These are phyloP conservation scores for Herpetotheres cachinnans DNA, from an alignment of 2,113 vertebrate species.

Conservation along the genomic window DNA sequence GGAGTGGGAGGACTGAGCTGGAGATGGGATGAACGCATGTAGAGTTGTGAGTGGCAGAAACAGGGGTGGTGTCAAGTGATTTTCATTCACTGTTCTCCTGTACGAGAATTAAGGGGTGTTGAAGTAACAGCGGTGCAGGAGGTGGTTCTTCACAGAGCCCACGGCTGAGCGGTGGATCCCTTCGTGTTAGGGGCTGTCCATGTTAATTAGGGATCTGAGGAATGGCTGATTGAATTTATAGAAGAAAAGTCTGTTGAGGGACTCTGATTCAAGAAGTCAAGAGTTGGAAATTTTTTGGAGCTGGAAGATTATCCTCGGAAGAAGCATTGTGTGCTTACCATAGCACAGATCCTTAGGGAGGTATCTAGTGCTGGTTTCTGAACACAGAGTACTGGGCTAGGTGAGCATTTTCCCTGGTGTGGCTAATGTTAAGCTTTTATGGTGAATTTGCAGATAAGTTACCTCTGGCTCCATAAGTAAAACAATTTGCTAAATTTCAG, in stretches of 20 bases:
- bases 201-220: neutral
- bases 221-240: neutral
- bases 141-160: neutral
- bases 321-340: neutral
- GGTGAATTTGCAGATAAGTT: neutral
- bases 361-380: neutral
- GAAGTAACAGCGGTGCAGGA: neutral
- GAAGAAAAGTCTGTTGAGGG: neutral
- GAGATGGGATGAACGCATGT: accelerated
- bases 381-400: neutral
- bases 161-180: neutral
- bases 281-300: neutral
- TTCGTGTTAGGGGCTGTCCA: neutral
- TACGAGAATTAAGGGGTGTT: neutral
- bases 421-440: neutral
- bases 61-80: neutral
- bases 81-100: neutral
- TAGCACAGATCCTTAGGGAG: neutral
- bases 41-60: neutral
- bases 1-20: neutral
- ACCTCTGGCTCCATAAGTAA: neutral
- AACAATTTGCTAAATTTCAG: neutral
- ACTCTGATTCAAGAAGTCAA: neutral
- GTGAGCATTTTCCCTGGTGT: neutral
- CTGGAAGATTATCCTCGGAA: neutral